phyloP scores from a whole-genome alignment of 2,888 invertebrate species.

The Resseliella maxima region DNA sequence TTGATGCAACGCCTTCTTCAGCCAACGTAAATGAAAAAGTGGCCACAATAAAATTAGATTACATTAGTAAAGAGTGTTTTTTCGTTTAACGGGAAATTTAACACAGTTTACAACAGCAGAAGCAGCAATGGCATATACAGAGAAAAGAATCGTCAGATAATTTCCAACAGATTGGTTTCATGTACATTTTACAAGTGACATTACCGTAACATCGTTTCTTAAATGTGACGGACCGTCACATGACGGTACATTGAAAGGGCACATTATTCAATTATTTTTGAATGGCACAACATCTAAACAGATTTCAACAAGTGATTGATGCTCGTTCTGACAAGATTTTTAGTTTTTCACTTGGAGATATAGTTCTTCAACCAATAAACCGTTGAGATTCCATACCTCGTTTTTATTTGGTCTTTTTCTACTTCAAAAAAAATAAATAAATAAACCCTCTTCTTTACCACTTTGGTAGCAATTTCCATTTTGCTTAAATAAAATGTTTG shows the following conservation, averaged over 20 bases:
- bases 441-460: background rate
- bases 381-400: no score
- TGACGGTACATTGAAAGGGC: background rate
- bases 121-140: background rate
- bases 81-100: background rate
- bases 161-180: slow-evolving; percentile 5
- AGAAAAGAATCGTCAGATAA: background rate
- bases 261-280: background rate
- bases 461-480: background rate
- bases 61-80: background rate
- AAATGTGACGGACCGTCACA: no score
- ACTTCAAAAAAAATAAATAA: no score
- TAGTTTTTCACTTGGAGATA: no score
- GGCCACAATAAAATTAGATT: slow-evolving; percentile 44
- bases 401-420: no score
- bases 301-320: background rate
- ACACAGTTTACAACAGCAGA: background rate
- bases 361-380: no score
- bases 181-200: no score
- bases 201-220: no score
- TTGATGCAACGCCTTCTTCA: background rate
- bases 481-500: background rate
- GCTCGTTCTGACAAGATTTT: background rate
- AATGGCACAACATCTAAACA: background rate
- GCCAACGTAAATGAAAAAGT: background rate